phyloP scores from a whole-genome alignment of 2,888 invertebrate genomes.

The Tortricodes alternella region DNA sequence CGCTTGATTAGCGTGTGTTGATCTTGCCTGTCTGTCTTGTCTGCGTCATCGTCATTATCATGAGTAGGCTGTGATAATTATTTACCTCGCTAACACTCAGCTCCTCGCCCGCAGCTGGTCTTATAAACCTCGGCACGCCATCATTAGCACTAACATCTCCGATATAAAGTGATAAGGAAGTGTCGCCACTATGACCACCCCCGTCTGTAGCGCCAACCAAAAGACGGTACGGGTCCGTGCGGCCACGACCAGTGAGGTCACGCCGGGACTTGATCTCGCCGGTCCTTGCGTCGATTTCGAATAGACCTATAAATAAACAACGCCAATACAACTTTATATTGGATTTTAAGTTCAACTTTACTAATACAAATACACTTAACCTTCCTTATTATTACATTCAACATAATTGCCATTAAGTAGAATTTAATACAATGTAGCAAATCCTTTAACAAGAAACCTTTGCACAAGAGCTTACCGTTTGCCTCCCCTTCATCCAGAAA shows the following conservation, averaged over 20 bases:
- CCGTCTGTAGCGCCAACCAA: slow-evolving; percentile 87
- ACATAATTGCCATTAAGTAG: too few species aligned
- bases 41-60: too few species aligned
- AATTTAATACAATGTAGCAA: too few species aligned
- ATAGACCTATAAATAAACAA: slow-evolving; percentile 80
- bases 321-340: background rate
- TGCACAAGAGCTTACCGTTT: slow-evolving; percentile 85
- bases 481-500: slow-evolving; percentile 89
- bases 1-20: too few species aligned
- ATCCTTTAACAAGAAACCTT: too few species aligned
- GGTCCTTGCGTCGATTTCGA: slow-evolving; percentile 84
- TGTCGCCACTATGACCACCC: slow-evolving; percentile 85
- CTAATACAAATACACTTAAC: too few species aligned
- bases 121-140: slow-evolving; percentile 89
- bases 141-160: slow-evolving; percentile 92
- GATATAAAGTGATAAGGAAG: slow-evolving; percentile 85
- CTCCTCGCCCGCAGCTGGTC: slow-evolving; percentile 87
- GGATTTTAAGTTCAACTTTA: too few species aligned
- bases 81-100: slow-evolving; percentile 87
- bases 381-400: too few species aligned
- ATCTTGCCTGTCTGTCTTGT: too few species aligned
- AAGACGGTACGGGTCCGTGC: slow-evolving; percentile 87
- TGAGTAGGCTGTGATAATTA: too few species aligned
- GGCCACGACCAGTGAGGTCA: slow-evolving; percentile 88
- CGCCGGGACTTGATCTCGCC: slow-evolving; percentile 87